Evolutionary conservation across 2,888 invertebrate genomes (phyloP), one percentile per base, ranked within the genome.

Genomic region (Odontomyia ornata): DNA sequence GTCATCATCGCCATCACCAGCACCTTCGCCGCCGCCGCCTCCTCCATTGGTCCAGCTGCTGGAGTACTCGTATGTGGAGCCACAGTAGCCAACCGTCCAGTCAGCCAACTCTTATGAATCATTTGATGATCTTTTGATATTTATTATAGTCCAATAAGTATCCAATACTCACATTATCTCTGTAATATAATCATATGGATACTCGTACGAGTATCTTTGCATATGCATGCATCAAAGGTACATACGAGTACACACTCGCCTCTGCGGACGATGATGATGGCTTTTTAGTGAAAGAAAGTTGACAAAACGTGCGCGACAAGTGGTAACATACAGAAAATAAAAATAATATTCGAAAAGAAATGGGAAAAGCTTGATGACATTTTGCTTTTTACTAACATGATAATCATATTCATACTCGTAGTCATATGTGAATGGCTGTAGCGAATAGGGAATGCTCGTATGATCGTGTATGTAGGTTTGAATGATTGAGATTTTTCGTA

Each of bases 61-160:
- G n/a, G n/a, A n/a, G n/a, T n/a, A n/a, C n/a, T n/a, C n/a, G n/a
- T n/a, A n/a, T n/a, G 52, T 52, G 9, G 52, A 52, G 52, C n/a
- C 15, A 13, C 43, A 52, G 52, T 52, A 52, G 15, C 52, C 52
- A 60, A 13, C 21, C 60, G 13, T 21, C 62, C 13, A 27, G 28
- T n/a, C 4, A 11, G 9, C n/a, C 57, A 57, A 52, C 52, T 25
- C 13, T 28, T 60, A 60, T 62, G 62, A 28, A 62, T 62, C 27
- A 62, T 62, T 27, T 62, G 25, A 27, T 25, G 28, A 62, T 62
- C 25, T 62, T 57, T 28, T 28, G 60, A 60, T 25, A 60, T 60
- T 60, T 21, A 60, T 25, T 60, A 60, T 23, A 62, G 62, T 62
- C 28, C 25, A 60, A 25, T 60, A 60, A 60, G 60, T 60, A 60